Evolutionary conservation across 2,888 invertebrate species (phyloP), one percentile per base, ranked within the genome.

Genomic region (Phania funesta): DNA sequence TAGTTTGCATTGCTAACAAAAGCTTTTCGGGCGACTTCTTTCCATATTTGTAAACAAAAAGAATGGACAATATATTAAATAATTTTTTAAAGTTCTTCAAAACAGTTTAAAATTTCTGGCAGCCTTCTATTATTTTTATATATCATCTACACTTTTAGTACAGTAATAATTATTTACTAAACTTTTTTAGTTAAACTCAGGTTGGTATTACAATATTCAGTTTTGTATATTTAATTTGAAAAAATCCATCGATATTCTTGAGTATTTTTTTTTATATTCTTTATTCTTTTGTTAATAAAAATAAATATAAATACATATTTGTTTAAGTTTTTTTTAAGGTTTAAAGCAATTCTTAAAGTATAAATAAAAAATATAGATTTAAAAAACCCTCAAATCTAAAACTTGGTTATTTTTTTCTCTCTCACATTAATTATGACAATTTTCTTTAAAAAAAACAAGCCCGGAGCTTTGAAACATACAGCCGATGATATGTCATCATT

Each of bases 401-500:
- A 38, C 7, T 26, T 52, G 48, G 46, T 46, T 65, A 35, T 73
- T 29, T 60, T 20, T 60, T 24, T 52, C 24, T 68, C 24, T 60
- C 29, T 29, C 20, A 41, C 6, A 16, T n/a, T 5, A 18, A 32
- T 16, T 50, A 35, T 18, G 22, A 50, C 32, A 26, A 24, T n/a
- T 11, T 48, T 9, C 35, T 9, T 11, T 16, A 0, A 44, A 29
- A 6, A 29, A 29, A 29, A 44, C 65, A 71, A 87, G 87, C 87
- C 87, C 83, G 89, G 88, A 70, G 87, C 89, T 79, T 84, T 91
- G 74, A 90, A 90, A 86, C 85, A 91, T 86, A 89, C 91, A 86
- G 92, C 93, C 80, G 93, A 93, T 84, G 93, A 94, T 85, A 93
- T 94, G 93, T 93, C 94, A 56, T 92, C 92, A 71, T 92, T 94